A percentile compares a stretch with the other conserved stretches of the same genome.
phyloP scores from a whole-genome alignment of 2,113 vertebrate species.

The Microcebus griseorufus region DNA sequence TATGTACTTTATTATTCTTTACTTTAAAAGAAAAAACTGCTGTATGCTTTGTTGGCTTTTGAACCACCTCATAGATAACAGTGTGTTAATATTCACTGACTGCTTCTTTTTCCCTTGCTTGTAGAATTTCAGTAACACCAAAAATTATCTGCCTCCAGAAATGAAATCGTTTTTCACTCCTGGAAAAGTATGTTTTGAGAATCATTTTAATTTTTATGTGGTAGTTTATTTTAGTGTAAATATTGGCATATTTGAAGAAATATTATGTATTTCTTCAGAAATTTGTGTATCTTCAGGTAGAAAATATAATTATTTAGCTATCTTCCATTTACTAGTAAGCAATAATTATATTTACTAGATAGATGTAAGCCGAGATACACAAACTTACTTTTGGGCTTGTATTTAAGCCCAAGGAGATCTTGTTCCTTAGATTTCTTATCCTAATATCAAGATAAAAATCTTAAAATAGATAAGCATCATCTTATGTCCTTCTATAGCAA shows the following conservation, averaged over 20 bases:
- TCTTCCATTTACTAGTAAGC: conserved; percentile 12
- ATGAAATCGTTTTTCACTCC: conserved; percentile 98
- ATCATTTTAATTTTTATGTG: conserved; percentile 46
- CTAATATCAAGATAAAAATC: background rate
- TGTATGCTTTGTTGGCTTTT: background rate
- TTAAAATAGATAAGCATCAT: background rate
- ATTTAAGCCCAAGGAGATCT: background rate
- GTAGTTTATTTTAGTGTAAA: conserved; percentile 53
- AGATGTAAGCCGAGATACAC: background rate
- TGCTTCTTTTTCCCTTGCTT: conserved; percentile 61
- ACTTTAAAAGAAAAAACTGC: background rate
- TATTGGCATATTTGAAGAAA: background rate
- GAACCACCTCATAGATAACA: background rate
- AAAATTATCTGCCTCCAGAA: conserved; percentile 98
- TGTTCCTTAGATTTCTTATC: background rate
- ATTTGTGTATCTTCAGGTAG: background rate
- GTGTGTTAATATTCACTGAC: background rate
- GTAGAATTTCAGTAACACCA: conserved; percentile 99
- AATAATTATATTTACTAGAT: background rate
- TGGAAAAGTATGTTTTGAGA: conserved; percentile 91
- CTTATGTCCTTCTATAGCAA: background rate
- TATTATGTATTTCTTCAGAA: conserved; percentile 39
- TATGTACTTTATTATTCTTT: background rate
- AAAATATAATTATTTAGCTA: background rate
- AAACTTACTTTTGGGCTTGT: background rate